Base-by-base conservation (phyloP, 1,140 invertebrate genomes). In the Hyles euphorbiae region DNA sequence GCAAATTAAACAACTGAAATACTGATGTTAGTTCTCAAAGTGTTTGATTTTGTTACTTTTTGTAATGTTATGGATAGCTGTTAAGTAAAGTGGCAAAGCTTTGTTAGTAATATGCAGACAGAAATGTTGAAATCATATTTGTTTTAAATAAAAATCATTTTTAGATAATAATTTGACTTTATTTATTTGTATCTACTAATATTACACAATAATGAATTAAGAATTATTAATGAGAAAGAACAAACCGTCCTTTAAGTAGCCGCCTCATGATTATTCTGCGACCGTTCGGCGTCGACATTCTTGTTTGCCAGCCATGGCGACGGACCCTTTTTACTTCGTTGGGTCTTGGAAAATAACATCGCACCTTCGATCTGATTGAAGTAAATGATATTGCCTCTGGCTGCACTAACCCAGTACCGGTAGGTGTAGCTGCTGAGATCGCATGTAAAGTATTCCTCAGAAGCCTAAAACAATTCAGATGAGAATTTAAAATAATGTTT, bases 301-400 rank as follows among this genome's bases (percentile, higher is more conserved):
- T 90, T 0, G 88, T 84, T 11, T 90, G 72, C 91, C 91, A 96
- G 2, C 95, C 95, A 66, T 94, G 93, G 3, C 90, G 90, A 53
- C 91, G 91, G 6, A 96, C 90, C 67, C 95, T 90, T 70, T 90
- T 93, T 0, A 89, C 90, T 89, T 96, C 95, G 58, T 89, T 93
- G 0, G 95, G 93, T 44, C 92, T 87, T 4, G 95, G 95, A 68
- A 96, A 96, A 66, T 94, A 91, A 70, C 91, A 91, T 34, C 94
- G 90, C 0, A 88, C 83, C 66, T 88, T 88, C n/a, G 72, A 87
- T 66, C 86, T 75, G 40, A 88, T 66, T 33, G 79, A 66, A 6
- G 75, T 70, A 33, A 88, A 32, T 33, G 72, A 73, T 57, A 70
- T 73, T 33, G 53, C 65, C 49, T 87, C 80, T 12, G 81, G 71